phyloP scores from a whole-genome alignment of 2,113 vertebrate genomes.

The Rhombomys opimus region DNA sequence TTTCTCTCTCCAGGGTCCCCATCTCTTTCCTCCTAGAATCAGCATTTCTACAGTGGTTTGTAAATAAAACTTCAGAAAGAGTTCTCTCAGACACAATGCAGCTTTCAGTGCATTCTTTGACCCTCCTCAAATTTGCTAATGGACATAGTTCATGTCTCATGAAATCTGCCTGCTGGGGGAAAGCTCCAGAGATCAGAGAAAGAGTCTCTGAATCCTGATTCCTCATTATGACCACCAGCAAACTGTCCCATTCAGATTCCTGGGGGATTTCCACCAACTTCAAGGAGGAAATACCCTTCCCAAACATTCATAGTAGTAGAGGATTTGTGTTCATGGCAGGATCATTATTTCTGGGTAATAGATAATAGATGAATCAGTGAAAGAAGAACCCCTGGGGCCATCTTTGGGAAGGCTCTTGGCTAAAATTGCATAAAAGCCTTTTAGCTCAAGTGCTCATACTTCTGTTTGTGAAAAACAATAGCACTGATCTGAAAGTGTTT shows the following conservation, averaged over 20 bases:
- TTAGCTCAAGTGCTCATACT: neutral
- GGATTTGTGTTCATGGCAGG: neutral
- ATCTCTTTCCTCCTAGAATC: neutral
- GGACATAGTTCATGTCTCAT: neutral
- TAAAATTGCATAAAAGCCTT: neutral
- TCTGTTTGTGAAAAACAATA: neutral
- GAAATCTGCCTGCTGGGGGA: neutral
- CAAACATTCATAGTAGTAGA: neutral
- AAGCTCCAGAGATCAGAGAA: neutral
- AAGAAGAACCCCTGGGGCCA: neutral
- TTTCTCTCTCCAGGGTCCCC: neutral
- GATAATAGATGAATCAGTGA: neutral
- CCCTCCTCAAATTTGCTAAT: neutral
- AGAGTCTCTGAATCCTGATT: neutral
- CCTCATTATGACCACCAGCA: neutral
- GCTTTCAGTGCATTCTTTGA: neutral
- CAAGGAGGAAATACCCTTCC: neutral
- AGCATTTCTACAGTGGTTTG: neutral
- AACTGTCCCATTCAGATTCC: neutral
- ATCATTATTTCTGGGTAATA: neutral
- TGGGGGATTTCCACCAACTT: neutral
- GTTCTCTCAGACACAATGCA: neutral
- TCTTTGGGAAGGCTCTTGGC: neutral
- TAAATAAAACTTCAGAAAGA: neutral
- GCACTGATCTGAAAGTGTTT: neutral